Evolutionary conservation across 2,888 invertebrate species (phyloP).

Genomic region (Tridacna crocea): DNA sequence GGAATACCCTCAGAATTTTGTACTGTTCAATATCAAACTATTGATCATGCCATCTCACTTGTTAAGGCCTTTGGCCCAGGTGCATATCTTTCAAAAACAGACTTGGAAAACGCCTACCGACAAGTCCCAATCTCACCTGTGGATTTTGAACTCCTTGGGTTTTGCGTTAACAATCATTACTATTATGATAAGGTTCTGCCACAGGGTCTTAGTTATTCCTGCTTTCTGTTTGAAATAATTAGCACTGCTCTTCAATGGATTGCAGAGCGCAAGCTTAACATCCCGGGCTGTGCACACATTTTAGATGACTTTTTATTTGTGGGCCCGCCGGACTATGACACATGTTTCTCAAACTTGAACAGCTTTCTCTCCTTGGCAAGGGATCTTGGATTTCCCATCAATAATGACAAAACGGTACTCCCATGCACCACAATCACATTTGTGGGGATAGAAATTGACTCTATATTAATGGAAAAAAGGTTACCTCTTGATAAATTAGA

Average conservation of each 20-base stretch:
- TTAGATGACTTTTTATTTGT: constrained; percentile 44
- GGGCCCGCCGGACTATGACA: constrained; percentile 12
- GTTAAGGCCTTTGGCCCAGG: constrained; percentile 25
- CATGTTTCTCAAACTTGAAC: constrained; percentile 19
- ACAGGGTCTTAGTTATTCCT: constrained; percentile 32
- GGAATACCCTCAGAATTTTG: constrained; percentile 34
- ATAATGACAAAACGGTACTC: constrained; percentile 35
- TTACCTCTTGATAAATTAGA: constrained; percentile 45
- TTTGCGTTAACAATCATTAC: constrained; percentile 14
- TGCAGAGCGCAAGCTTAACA: neutral
- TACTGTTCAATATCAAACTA: constrained; percentile 33
- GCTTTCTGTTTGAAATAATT: constrained; percentile 3
- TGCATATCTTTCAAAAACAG: constrained; percentile 15
- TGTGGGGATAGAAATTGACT: constrained; percentile 42
- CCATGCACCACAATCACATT: constrained; percentile 32
- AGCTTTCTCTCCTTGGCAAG: constrained; percentile 25
- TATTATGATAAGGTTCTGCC: constrained; percentile 14
- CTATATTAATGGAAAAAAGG: constrained; percentile 39
- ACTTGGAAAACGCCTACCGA: constrained; percentile 43
- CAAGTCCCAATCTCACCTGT: constrained; percentile 33
- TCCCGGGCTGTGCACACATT: constrained; percentile 22
- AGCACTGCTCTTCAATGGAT: constrained; percentile 33
- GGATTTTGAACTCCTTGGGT: constrained; percentile 43
- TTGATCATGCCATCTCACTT: constrained; percentile 32
- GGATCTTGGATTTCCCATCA: constrained; percentile 39